Conservation (phyloP, 2,113 vertebrate genomes). For the Spilogale gracilis region DNA sequence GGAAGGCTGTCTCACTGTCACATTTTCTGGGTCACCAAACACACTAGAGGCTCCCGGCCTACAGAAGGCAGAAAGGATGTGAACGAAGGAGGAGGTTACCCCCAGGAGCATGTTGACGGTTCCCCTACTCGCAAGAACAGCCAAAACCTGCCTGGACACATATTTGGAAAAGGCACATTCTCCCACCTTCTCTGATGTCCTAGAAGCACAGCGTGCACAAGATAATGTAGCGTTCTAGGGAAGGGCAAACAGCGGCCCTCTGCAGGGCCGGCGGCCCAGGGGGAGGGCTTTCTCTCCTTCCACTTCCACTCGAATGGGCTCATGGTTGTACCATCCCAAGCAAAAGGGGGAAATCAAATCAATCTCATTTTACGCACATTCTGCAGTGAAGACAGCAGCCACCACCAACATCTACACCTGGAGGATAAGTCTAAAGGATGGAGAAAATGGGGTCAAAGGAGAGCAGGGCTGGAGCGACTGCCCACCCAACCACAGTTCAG, state of each 20-base stretch:
- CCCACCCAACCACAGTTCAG: neutral
- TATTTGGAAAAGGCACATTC: neutral
- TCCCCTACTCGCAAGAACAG: neutral
- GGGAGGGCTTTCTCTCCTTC: neutral
- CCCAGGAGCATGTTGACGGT: fast-evolving
- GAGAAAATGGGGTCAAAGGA: neutral
- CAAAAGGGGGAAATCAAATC: slow-evolving; percentile 18
- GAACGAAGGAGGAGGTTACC: neutral
- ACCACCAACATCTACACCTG: neutral
- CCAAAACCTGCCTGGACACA: neutral
- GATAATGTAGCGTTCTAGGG: neutral
- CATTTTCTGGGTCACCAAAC: slow-evolving; percentile 8
- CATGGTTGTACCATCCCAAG: neutral
- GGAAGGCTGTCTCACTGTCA: neutral
- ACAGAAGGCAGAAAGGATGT: neutral
- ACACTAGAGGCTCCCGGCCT: neutral
- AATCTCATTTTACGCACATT: neutral
- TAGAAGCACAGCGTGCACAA: neutral
- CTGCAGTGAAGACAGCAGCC: neutral
- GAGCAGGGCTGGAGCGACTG: neutral
- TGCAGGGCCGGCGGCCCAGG: neutral
- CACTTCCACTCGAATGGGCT: neutral
- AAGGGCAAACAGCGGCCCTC: neutral
- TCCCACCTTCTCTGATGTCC: neutral
- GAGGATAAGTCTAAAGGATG: neutral